A percentile compares a stretch with the other conserved stretches of the same genome.
Conservation (phyloP, 2,113 vertebrate genomes). For the Ciconia maguari region DNA sequence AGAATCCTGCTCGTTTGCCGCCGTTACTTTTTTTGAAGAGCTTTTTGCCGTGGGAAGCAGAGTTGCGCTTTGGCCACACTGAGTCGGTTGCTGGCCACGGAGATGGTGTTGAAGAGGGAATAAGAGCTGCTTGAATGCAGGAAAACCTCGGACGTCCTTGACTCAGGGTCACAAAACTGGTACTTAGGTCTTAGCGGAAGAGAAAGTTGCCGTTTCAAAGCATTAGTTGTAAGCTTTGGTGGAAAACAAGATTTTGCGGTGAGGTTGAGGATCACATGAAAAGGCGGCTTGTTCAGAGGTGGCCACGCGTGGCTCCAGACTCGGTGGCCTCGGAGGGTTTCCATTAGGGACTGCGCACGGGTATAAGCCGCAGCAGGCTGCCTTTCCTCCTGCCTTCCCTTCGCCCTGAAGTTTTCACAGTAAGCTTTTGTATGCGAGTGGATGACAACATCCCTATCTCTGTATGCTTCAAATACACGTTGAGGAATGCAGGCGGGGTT, state of each 20-base stretch:
- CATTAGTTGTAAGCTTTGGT: not conserved
- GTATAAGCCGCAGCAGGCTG: not conserved
- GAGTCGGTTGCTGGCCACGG: not conserved
- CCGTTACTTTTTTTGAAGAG: not conserved
- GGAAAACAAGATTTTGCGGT: not conserved
- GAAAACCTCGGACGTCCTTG: not conserved
- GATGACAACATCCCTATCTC: rapidly evolving
- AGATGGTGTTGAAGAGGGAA: not conserved
- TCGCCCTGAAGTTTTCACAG: rapidly evolving
- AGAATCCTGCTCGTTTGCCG: not conserved
- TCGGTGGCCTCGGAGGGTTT: not conserved
- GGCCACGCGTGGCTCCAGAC: rapidly evolving
- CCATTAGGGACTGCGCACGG: rapidly evolving
- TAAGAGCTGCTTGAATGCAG: not conserved
- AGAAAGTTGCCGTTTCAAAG: not conserved
- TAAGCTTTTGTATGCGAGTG: rapidly evolving
- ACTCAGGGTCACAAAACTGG: not conserved
- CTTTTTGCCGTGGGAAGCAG: not conserved
- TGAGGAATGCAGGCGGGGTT: not conserved
- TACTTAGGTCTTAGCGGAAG: not conserved
- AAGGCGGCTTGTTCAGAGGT: not conserved
- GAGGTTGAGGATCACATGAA: not conserved
- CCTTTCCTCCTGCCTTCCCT: not conserved
- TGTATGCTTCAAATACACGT: rapidly evolving
- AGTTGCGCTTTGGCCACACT: not conserved